Percentiles rank a stretch among this genome's conserved stretches.
Evolutionary conservation across 2,797 vertebrate species (phyloP).

Genomic region (Protosalanx chinensis): DNA sequence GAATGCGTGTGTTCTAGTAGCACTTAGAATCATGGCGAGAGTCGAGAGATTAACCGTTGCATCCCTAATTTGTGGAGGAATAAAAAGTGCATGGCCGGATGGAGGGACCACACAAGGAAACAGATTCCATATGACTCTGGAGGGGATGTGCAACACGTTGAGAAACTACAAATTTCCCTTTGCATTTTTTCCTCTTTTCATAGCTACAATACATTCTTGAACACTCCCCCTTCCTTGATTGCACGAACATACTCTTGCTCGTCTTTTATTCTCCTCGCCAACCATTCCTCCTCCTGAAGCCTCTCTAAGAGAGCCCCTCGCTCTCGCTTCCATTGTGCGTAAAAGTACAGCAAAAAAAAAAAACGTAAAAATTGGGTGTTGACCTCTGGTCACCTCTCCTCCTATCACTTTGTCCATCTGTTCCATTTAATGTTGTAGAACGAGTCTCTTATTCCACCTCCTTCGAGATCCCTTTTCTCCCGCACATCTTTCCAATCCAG

Average conservation of each 20-base stretch:
- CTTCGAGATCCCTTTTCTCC: neutral
- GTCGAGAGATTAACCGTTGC: too few species aligned
- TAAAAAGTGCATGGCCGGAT: constrained; percentile 67
- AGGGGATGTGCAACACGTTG: constrained; percentile 28
- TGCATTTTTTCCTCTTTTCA: constrained; percentile 27
- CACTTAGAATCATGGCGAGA: too few species aligned
- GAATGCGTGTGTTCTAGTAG: too few species aligned
- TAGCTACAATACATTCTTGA: too few species aligned
- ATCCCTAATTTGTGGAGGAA: constrained; percentile 49
- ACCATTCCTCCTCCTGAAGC: constrained; percentile 21
- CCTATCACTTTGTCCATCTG: neutral
- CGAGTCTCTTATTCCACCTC: constrained; percentile 21
- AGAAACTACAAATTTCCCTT: neutral
- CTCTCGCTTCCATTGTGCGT: constrained; percentile 24
- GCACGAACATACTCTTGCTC: constrained; percentile 50
- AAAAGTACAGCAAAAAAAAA: constrained; percentile 5
- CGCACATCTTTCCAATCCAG: neutral
- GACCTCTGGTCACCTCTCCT: constrained; percentile 33
- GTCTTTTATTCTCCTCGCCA: neutral
- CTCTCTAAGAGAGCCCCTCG: constrained; percentile 23
- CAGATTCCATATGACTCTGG: constrained; percentile 60
- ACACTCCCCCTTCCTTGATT: constrained; percentile 42
- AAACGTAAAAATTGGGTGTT: too few species aligned
- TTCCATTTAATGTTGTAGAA: constrained; percentile 8
- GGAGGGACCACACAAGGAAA: constrained; percentile 57